These are phyloP conservation scores for Poecilia gillii DNA, from an alignment of 2,797 vertebrate species.

Conservation along the genomic window DNA sequence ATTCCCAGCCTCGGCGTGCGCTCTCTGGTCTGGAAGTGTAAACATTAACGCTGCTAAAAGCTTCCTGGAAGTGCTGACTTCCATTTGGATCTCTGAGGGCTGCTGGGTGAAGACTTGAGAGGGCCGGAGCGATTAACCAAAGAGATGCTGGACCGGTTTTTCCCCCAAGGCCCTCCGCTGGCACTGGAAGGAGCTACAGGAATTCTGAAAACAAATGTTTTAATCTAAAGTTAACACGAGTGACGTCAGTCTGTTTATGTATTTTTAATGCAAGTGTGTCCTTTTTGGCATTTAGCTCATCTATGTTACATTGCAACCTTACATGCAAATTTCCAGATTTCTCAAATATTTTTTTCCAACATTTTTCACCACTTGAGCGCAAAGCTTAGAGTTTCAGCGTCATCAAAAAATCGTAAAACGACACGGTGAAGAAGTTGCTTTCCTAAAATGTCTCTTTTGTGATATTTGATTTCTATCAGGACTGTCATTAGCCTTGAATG, in stretches of 20 bases:
- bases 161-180: slow-evolving; percentile 11
- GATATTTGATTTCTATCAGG: neutral
- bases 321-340: neutral
- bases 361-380: neutral
- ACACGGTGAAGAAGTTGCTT: neutral
- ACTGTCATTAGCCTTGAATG: neutral
- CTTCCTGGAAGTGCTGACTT: slow-evolving; percentile 35
- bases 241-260: slow-evolving; percentile 51
- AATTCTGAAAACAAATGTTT: slow-evolving; percentile 35
- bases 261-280: neutral
- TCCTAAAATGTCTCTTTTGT: neutral
- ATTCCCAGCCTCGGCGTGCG: neutral
- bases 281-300: neutral
- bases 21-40: slow-evolving; percentile 19
- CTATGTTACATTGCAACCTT: neutral
- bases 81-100: slow-evolving; percentile 47
- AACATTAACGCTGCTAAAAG: slow-evolving; percentile 60
- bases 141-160: slow-evolving; percentile 27
- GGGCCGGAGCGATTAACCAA: slow-evolving; percentile 24
- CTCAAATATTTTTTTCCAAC: neutral
- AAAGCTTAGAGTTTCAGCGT: neutral
- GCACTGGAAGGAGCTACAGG: slow-evolving; percentile 20
- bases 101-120: slow-evolving; percentile 27
- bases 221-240: slow-evolving; percentile 32
- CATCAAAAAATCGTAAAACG: neutral